Evolutionary conservation across 2,113 vertebrate genomes (phyloP).

Genomic region (Rostratula benghalensis): DNA sequence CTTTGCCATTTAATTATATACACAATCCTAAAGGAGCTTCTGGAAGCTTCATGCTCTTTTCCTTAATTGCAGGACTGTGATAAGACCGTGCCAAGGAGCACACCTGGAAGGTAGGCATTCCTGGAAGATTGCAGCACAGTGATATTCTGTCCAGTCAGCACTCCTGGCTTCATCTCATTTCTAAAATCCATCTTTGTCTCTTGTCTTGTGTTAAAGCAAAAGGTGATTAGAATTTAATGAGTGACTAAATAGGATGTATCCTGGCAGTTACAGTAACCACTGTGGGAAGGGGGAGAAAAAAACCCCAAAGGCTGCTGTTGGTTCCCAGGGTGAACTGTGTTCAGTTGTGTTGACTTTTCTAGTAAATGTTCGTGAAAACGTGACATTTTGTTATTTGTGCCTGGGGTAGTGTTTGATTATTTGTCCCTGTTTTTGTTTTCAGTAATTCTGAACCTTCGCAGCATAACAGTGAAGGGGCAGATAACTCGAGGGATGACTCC

Average conservation of each 20-base stretch:
- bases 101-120: slow-evolving; percentile 85
- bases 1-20: background rate
- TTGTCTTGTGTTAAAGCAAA: background rate
- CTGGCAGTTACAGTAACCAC: background rate
- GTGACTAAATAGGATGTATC: background rate
- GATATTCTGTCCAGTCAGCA: background rate
- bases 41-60: slow-evolving; percentile 8
- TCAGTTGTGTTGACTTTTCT: background rate
- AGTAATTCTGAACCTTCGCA: slow-evolving; percentile 85
- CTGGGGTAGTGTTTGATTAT: background rate
- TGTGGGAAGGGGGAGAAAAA: background rate
- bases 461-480: slow-evolving; percentile 90
- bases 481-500: slow-evolving; percentile 91
- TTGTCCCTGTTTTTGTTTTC: background rate
- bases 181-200: background rate
- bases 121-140: background rate
- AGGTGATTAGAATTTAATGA: background rate
- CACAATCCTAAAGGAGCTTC: background rate
- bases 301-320: background rate
- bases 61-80: slow-evolving; percentile 82
- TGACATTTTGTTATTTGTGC: background rate
- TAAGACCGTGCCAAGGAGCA: slow-evolving; percentile 90
- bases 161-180: background rate
- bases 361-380: background rate
- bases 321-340: background rate